Base-by-base conservation (phyloP, 2,113 vertebrate species). In the Chinchilla lanigera region DNA sequence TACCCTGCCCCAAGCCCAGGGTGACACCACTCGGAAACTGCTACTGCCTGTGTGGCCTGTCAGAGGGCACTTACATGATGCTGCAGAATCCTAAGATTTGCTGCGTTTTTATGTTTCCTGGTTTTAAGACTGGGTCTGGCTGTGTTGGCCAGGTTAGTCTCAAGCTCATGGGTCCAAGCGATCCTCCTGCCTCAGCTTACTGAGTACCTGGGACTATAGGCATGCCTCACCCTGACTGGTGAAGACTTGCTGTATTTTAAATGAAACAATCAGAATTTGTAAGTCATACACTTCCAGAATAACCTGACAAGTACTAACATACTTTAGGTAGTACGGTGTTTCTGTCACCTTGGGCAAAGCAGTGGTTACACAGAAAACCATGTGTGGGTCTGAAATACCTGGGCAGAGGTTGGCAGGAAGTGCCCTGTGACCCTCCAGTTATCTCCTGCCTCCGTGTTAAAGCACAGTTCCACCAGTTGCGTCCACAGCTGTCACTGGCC, bases 221-320 rank as follows among this genome's bases (percentile, higher is more conserved):
- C 20, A 28, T 7, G 19, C 30, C 24, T 8, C 44, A 30, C 47
- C 52, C 12, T 28, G 44, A 78, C 61, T 44, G 19, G 14, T 9
- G 4, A 35, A 41, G 47, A 71, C 63, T 90, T 17, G 14, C 54
- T 54, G 6, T 24, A 3, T 67, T 13, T 47, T 16, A 4, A 13
- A 50, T 47, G n/a, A 77, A 26, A 35, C 30, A 22, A 33, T 35
- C 14, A 3, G 54, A 50, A 75, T 35, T 20, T 61, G 1, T 17
- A 2, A 28, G 7, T 19, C 19, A 5, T 3, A n/a, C 24, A 4
- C 54, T 0, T 65, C 11, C 35, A 4, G 0, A 63, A 20, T 5
- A 54, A 28, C 44, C 77, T 0, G 17, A 26, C 38, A 11, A 19
- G 1, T 10, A 24, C 1, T 7, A 16, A 44, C 71, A 38, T 3